A percentile compares a stretch with the other conserved stretches of the same genome.
Conservation (phyloP, 2,888 invertebrate genomes). For the Caenorhabditis auriculariae region DNA sequence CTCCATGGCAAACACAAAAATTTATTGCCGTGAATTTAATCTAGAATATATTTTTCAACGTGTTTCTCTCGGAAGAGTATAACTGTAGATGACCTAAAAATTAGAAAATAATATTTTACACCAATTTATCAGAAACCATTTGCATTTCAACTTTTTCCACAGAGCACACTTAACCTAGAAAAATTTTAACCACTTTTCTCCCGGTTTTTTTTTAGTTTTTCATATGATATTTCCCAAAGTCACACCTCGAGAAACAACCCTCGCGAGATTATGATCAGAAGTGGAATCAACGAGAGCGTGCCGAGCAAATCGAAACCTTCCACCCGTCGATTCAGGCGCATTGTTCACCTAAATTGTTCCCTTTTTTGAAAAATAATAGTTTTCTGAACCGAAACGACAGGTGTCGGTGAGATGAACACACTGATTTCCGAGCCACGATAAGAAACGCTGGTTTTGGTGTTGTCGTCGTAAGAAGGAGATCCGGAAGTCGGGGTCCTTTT, state of each 20-base stretch:
- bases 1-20: too few relatives aligned
- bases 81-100: too few relatives aligned
- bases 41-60: too few relatives aligned
- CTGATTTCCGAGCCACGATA: conserved; percentile 60
- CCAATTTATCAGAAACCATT: too few relatives aligned
- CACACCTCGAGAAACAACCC: conserved; percentile 19
- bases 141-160: too few relatives aligned
- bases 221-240: background rate
- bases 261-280: conserved; percentile 41
- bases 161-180: too few relatives aligned
- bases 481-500: too few relatives aligned
- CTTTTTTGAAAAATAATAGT: background rate
- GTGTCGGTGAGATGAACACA: conserved; percentile 55
- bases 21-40: too few relatives aligned
- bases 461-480: conserved; percentile 29
- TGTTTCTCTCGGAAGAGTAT: too few relatives aligned
- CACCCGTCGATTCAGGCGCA: conserved; percentile 3
- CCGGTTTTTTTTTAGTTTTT: too few relatives aligned
- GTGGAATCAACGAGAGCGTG: conserved; percentile 39
- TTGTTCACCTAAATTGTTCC: conserved; percentile 18
- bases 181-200: too few relatives aligned
- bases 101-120: too few relatives aligned
- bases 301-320: conserved; percentile 9
- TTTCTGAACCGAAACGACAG: conserved; percentile 25
- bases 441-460: conserved; percentile 44